phyloP scores from a whole-genome alignment of 2,113 vertebrate species.

The Corythaeola cristata region DNA sequence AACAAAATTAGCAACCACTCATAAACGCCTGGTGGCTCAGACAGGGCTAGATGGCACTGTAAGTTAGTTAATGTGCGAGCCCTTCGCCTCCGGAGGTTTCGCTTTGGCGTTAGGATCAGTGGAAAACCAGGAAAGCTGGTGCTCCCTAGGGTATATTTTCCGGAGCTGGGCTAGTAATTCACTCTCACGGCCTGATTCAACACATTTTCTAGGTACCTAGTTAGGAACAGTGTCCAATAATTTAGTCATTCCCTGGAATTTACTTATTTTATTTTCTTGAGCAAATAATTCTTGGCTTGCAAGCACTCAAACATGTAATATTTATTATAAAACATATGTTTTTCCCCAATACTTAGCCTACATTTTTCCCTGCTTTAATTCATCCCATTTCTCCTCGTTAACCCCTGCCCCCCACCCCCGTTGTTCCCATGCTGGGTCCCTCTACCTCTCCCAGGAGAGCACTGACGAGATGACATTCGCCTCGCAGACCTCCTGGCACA shows the following conservation, averaged over 20 bases:
- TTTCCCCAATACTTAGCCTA: constrained; percentile 29
- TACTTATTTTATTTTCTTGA: neutral
- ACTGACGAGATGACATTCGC: constrained; percentile 42
- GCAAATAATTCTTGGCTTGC: constrained; percentile 35
- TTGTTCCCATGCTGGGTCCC: constrained; percentile 43
- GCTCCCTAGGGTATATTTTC: constrained; percentile 33
- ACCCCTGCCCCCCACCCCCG: constrained; percentile 25
- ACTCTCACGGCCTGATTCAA: constrained; percentile 4
- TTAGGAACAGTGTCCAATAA: constrained; percentile 3
- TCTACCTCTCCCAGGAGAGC: constrained; percentile 34
- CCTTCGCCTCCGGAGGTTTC: constrained; percentile 21
- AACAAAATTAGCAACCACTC: constrained; percentile 60
- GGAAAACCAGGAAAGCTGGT: constrained; percentile 40
- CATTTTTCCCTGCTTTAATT: constrained; percentile 31
- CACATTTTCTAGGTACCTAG: constrained; percentile 41
- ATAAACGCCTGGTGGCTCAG: constrained; percentile 19
- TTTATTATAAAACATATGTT: constrained; percentile 43
- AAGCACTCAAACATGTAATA: constrained; percentile 6
- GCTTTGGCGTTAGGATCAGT: neutral
- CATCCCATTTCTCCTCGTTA: constrained; percentile 48
- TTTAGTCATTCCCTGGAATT: constrained; percentile 51
- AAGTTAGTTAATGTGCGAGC: constrained; percentile 55
- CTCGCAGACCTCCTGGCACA: constrained; percentile 57
- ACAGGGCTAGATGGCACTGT: constrained; percentile 69
- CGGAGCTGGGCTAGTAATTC: neutral